These are phyloP conservation scores for Crotalus horridus DNA, from an alignment of 2,113 vertebrate species.

Conservation along the genomic window DNA sequence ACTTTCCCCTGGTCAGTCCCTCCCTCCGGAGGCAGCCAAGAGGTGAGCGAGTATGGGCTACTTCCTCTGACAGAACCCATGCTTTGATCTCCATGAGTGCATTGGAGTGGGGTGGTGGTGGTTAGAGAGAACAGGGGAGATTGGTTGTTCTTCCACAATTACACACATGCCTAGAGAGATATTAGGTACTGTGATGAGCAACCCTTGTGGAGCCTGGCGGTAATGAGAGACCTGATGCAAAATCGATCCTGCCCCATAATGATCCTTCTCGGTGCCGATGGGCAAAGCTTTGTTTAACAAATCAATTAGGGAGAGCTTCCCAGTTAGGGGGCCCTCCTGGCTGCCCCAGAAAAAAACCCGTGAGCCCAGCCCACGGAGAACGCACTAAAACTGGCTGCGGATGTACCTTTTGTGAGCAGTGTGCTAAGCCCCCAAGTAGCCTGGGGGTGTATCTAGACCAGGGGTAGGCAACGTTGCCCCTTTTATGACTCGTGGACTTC, in stretches of 20 bases:
- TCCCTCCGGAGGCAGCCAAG: background rate
- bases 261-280: background rate
- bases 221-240: slow-evolving; percentile 28
- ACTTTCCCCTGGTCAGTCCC: background rate
- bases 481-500: too few relatives aligned
- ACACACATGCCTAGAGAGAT: background rate
- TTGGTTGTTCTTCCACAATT: background rate
- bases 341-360: too few relatives aligned
- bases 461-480: too few relatives aligned
- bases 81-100: background rate
- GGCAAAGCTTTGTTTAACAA: background rate
- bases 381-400: too few relatives aligned
- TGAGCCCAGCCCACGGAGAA: background rate
- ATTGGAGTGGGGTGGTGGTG: background rate
- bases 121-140: background rate
- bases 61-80: background rate
- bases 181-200: background rate
- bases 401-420: background rate
- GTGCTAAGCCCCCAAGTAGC: background rate
- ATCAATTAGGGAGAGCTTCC: background rate
- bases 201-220: background rate
- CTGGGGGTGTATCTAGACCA: background rate
- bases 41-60: background rate
- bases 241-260: slow-evolving; percentile 17
- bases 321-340: background rate